Evolutionary conservation across 2,797 vertebrate species (phyloP).

Genomic region (Tolypeutes matacus): DNA sequence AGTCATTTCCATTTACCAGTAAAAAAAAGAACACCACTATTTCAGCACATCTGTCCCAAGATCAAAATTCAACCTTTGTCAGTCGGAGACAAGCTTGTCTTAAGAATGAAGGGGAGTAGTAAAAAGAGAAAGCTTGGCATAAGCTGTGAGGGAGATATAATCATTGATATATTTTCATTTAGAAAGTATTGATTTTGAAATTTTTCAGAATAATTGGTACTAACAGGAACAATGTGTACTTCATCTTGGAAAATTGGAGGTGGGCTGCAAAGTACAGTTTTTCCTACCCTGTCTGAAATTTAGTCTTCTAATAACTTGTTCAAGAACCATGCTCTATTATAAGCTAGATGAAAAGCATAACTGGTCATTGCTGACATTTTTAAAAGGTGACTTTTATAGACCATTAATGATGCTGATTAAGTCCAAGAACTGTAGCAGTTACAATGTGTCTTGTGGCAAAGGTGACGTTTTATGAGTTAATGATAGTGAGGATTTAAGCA

Average conservation of each 20-base stretch:
- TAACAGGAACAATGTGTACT: not conserved
- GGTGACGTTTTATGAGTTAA: slow-evolving; percentile 62
- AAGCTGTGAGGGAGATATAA: not conserved
- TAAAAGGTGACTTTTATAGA: slow-evolving; percentile 70
- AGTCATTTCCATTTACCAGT: not conserved
- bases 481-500: not conserved
- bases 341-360: not conserved
- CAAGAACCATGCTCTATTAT: not conserved
- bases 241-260: no score
- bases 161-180: not conserved
- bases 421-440: slow-evolving; percentile 22
- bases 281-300: not conserved
- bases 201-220: not conserved
- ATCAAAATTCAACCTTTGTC: not conserved
- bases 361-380: not conserved
- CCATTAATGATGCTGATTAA: slow-evolving; percentile 67
- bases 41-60: not conserved
- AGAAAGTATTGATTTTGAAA: not conserved
- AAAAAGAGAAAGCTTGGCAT: not conserved
- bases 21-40: not conserved
- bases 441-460: slow-evolving; percentile 17
- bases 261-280: not conserved
- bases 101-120: accelerated
- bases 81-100: not conserved
- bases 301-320: not conserved